A percentile compares a stretch with the other conserved stretches of the same genome.
These are phyloP conservation scores for Eulithis testata DNA, from an alignment of 2,888 invertebrate genomes.

Conservation along the genomic window DNA sequence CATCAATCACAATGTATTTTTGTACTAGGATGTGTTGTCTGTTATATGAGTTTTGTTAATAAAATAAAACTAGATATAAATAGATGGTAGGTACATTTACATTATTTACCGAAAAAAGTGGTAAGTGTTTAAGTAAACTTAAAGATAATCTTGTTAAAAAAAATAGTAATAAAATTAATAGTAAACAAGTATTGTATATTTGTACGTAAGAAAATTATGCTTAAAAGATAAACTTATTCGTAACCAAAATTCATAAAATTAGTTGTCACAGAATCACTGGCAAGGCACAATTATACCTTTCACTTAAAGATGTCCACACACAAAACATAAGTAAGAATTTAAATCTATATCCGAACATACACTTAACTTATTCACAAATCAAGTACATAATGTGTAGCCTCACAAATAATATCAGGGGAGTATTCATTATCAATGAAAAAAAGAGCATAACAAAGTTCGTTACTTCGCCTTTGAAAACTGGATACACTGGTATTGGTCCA, in stretches of 20 bases:
- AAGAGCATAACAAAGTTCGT: conserved; percentile 16
- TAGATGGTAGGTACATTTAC: conserved; percentile 10
- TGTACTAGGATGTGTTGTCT: conserved; percentile 8
- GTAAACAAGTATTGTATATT: conserved; percentile 25
- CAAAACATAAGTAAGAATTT: conserved; percentile 19
- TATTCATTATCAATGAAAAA: conserved; percentile 18
- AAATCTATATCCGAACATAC: conserved; percentile 36
- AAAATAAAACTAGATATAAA: conserved; percentile 21
- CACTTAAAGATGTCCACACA: conserved; percentile 41
- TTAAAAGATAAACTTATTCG: conserved; percentile 42
- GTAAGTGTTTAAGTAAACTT: conserved; percentile 12
- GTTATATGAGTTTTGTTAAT: not conserved
- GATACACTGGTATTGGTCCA: conserved; percentile 13
- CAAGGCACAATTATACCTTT: conserved; percentile 53
- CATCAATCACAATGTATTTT: not conserved
- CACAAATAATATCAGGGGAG: conserved; percentile 30
- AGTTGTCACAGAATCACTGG: conserved; percentile 61
- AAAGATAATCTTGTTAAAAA: not conserved
- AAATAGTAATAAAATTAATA: conserved; percentile 3
- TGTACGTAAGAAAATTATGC: conserved; percentile 46
- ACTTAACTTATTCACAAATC: conserved; percentile 40
- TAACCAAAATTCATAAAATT: conserved; percentile 36
- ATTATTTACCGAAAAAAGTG: conserved; percentile 20
- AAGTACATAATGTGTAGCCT: conserved; percentile 45
- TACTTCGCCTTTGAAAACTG: conserved; percentile 11